phyloP scores from a whole-genome alignment of 2,113 vertebrate genomes.

The Burhinus bistriatus region DNA sequence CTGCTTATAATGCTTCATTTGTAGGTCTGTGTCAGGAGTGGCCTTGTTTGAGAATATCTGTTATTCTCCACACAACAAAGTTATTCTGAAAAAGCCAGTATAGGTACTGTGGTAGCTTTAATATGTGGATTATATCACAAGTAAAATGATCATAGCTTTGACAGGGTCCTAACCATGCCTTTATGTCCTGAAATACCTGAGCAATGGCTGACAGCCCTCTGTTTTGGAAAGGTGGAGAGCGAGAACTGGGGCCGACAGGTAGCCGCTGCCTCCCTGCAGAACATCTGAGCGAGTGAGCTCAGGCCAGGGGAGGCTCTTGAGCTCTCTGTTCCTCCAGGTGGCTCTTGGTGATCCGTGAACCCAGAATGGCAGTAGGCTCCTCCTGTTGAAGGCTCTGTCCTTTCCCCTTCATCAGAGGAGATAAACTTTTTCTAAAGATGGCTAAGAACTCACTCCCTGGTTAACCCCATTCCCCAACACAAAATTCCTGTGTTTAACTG shows the following conservation, averaged over 20 bases:
- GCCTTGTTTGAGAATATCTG: not conserved
- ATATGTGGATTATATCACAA: not conserved
- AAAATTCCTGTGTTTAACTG: not conserved
- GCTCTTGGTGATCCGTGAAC: rapidly evolving
- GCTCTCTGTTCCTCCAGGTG: not conserved
- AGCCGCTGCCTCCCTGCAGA: not conserved
- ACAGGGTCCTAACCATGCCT: not conserved
- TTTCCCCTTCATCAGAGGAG: not conserved
- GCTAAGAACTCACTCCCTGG: not conserved
- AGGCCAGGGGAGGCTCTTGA: not conserved
- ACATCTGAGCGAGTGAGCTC: not conserved
- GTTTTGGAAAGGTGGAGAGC: not conserved
- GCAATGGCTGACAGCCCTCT: not conserved
- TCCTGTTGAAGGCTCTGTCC: not conserved
- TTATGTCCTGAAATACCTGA: not conserved
- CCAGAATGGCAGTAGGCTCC: not conserved
- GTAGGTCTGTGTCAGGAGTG: not conserved
- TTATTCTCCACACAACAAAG: not conserved
- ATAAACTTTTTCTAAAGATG: not conserved
- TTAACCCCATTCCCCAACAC: not conserved
- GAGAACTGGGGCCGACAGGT: not conserved
- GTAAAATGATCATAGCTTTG: not conserved
- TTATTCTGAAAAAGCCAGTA: not conserved
- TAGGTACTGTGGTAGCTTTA: not conserved
- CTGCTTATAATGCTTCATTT: not conserved